Percentiles rank a stretch among this genome's conserved stretches.
Conservation (phyloP, 2,888 invertebrate species). For the Fragum fragum region DNA sequence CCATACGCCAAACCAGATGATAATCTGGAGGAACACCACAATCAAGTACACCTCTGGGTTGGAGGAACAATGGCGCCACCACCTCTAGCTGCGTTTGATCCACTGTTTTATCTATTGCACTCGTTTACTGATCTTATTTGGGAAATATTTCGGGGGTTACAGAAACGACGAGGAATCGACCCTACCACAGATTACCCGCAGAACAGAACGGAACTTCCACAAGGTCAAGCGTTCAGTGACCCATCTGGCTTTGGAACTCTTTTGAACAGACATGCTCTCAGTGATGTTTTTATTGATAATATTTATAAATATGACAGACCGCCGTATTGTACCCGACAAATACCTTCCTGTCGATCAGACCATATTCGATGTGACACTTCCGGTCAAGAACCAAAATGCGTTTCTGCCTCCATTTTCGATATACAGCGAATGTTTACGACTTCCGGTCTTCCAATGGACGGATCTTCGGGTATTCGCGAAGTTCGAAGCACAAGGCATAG, state of each 20-base stretch:
- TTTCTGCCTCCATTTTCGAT: slow-evolving; percentile 70
- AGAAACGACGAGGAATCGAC: slow-evolving; percentile 62
- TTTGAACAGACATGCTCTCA: slow-evolving; percentile 67
- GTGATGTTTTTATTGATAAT: slow-evolving; percentile 68
- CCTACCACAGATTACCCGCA: slow-evolving; percentile 68
- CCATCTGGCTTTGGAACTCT: slow-evolving; percentile 68
- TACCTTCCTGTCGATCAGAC: slow-evolving; percentile 63
- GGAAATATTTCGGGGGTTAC: slow-evolving; percentile 78
- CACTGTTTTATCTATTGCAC: slow-evolving; percentile 85
- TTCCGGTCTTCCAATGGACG: slow-evolving; percentile 53
- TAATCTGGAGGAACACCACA: slow-evolving; percentile 74
- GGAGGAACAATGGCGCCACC: slow-evolving; percentile 66
- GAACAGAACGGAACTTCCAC: slow-evolving; percentile 50
- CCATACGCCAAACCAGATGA: slow-evolving; percentile 71
- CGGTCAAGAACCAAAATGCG: slow-evolving; percentile 61
- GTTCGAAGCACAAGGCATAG: slow-evolving; percentile 29
- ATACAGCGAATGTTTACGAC: slow-evolving; percentile 37
- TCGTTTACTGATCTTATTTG: slow-evolving; percentile 85
- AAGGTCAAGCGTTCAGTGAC: slow-evolving; percentile 62
- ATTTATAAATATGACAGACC: slow-evolving; percentile 72
- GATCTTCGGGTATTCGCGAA: slow-evolving; percentile 59
- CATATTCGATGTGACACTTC: slow-evolving; percentile 69
- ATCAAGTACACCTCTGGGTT: slow-evolving; percentile 56
- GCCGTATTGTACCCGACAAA: slow-evolving; percentile 61
- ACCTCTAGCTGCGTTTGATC: slow-evolving; percentile 84